Evolutionary conservation across 2,113 vertebrate genomes (phyloP), one percentile per base, ranked within the genome.

Genomic region (Perccottus glenii): DNA sequence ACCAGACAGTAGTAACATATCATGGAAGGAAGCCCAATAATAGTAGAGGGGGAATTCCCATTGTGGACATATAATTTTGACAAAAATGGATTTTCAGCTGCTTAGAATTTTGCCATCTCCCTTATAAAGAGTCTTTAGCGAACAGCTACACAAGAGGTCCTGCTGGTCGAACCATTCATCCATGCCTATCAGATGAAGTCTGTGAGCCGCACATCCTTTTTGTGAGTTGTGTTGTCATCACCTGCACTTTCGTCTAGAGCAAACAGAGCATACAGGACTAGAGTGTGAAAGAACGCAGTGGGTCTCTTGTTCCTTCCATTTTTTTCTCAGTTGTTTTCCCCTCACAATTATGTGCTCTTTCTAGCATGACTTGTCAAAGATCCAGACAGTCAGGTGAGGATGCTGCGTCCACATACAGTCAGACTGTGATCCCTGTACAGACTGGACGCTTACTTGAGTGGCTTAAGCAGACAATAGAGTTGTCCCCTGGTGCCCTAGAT

Each of bases 381-480:
- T 73, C 49, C 83, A 88, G 86, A 85, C 82, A 11, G 81, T 85
- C 79, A 77, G 75, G 58, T 69, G 60, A 81, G 85, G 85, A 27
- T 38, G 33, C 42, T 2, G 1, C 27, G 63, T 83, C 58, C 36
- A 53, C 66, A 63, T 59, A 65, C 27, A 63, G 50, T 58, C 66
- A 86, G 61, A 65, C n/a, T 68, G 73, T 16, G 45, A 70, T 46
- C 9, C 50, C 56, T 15, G 43, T 62, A 48, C 76, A 70, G 68
- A 70, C 44, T 0, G 8, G 57, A 63, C 52, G 55, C 65, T 77
- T 56, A 60, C 60, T 67, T 57, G 69, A 14, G 5, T 68, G 72
- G 57, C 63, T 57, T 55, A 73, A 45, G 16, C 49, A 67, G 70
- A 77, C 74, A 85, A 82, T 58, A 32, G 43, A 63, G 51, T 11